phyloP scores from a whole-genome alignment of 2,797 vertebrate species.

The Acipenser transmontanus region DNA sequence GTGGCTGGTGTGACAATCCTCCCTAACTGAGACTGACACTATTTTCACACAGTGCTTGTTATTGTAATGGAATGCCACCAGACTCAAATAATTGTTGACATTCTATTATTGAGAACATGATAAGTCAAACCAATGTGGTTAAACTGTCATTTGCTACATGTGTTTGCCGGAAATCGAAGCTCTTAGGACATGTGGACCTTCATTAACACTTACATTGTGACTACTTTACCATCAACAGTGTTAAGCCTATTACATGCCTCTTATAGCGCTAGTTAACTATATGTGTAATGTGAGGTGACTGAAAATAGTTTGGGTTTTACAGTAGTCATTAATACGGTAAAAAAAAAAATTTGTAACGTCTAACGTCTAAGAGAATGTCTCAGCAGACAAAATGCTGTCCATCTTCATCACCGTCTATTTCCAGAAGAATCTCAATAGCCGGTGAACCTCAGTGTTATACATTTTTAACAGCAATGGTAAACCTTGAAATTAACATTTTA shows the following conservation, averaged over 20 bases:
- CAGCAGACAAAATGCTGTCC: no score
- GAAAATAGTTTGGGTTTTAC: no score
- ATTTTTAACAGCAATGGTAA: no score
- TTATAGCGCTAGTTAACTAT: no score
- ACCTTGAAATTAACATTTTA: no score
- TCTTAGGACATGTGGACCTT: not conserved
- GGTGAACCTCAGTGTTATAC: no score
- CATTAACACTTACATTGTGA: not conserved
- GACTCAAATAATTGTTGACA: not conserved
- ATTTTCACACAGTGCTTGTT: not conserved
- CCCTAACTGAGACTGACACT: slow-evolving; percentile 15
- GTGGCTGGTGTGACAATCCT: slow-evolving; percentile 9
- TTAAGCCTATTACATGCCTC: not conserved
- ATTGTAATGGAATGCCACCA: slow-evolving; percentile 13
- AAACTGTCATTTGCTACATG: slow-evolving; percentile 12
- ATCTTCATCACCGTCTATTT: no score
- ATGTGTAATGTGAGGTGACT: no score
- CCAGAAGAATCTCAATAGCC: no score
- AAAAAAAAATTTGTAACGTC: no score
- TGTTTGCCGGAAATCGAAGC: not conserved
- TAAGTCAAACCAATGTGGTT: slow-evolving; percentile 18
- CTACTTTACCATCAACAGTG: not conserved
- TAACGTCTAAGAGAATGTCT: no score
- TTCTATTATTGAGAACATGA: slow-evolving; percentile 21
- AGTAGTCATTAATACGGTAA: no score